These are phyloP conservation scores for Gisinianus flammeolus DNA, from an alignment of 2,888 invertebrate genomes.

Conservation along the genomic window DNA sequence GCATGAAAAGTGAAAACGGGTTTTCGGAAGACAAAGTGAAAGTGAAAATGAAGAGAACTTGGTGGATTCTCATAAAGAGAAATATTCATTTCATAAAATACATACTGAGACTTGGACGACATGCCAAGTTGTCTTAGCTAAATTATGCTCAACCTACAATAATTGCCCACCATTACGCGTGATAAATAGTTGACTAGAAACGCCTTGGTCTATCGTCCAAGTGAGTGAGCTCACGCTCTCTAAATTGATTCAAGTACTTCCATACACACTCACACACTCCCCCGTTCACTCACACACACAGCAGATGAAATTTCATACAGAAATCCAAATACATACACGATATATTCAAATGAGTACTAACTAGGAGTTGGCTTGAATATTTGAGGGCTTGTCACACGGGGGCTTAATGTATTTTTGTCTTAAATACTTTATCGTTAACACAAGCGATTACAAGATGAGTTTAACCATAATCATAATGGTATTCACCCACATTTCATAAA, in stretches of 20 bases:
- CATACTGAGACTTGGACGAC: background rate
- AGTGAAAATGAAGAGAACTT: background rate
- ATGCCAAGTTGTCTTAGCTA: conserved; percentile 10
- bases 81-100: conserved; percentile 3
- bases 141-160: conserved; percentile 3
- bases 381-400: background rate
- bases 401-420: background rate
- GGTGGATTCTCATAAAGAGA: background rate
- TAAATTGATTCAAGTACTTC: background rate
- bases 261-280: background rate
- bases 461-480: background rate
- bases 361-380: background rate
- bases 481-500: background rate
- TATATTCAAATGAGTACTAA: background rate
- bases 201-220: background rate
- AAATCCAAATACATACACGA: background rate
- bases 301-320: background rate
- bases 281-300: background rate
- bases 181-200: background rate
- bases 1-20: background rate
- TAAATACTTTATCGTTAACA: background rate
- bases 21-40: background rate
- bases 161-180: conserved; percentile 4
- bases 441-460: conserved; percentile 4
- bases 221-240: background rate